These are phyloP conservation scores for Pachycephus smyrnensis DNA, from an alignment of 2,888 invertebrate species.

Conservation along the genomic window DNA sequence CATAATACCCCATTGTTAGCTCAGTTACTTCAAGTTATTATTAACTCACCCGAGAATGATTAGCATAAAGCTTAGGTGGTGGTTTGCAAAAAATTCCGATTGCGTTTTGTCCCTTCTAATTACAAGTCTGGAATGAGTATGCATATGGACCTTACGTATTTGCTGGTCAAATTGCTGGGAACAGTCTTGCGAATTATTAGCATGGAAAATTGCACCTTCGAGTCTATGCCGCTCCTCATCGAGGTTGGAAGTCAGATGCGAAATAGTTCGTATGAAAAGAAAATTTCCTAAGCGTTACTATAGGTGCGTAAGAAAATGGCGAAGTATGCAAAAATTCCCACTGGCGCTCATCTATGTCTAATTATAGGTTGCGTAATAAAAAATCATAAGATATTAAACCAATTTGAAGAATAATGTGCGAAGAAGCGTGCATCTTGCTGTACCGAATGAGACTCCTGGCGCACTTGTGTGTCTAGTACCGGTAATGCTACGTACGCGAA, in stretches of 20 bases:
- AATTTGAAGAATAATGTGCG: not conserved
- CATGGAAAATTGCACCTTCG: not conserved
- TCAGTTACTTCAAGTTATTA: not conserved
- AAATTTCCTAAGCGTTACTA: not conserved
- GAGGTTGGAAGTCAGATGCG: not conserved
- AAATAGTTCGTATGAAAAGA: not conserved
- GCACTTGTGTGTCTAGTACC: not conserved
- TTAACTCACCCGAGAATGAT: not conserved
- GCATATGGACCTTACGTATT: not conserved
- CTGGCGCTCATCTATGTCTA: slow-evolving; percentile 10
- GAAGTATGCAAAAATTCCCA: not conserved
- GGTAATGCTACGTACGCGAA: not conserved
- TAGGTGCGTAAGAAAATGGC: not conserved
- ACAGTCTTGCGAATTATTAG: not conserved
- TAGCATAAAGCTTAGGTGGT: not conserved
- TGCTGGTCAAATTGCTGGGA: not conserved
- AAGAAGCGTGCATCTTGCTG: not conserved
- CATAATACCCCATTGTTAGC: not conserved
- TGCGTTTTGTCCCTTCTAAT: not conserved
- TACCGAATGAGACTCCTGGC: not conserved
- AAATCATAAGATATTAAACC: not conserved
- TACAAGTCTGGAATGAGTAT: not conserved
- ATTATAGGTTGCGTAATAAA: slow-evolving; percentile 25
- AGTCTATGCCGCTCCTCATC: not conserved
- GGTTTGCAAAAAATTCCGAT: not conserved